Percentiles rank a stretch among this genome's conserved stretches.
Conservation (phyloP, 2,797 vertebrate species). For the Pseudotriccus pelzelni region DNA sequence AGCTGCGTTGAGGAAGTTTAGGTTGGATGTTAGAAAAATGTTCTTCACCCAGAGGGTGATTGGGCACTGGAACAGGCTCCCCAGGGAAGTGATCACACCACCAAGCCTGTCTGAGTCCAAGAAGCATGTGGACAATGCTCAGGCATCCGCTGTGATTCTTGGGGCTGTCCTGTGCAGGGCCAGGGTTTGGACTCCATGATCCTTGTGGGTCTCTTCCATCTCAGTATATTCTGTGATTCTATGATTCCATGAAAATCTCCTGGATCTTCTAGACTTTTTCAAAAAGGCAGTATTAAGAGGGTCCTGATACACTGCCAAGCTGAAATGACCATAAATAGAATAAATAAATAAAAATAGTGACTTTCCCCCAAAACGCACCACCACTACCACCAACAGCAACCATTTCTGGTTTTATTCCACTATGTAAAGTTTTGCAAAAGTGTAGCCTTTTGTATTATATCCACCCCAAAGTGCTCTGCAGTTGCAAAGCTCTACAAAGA, state of each 20-base stretch:
- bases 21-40: not conserved
- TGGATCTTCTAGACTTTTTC: not conserved
- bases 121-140: not conserved
- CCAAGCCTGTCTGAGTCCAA: not conserved
- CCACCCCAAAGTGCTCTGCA: not conserved
- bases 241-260: not conserved
- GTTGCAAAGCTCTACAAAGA: not conserved
- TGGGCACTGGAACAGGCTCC: not conserved
- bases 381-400: accelerated
- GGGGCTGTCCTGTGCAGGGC: not conserved
- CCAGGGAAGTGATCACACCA: not conserved
- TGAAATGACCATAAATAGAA: not conserved
- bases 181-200: not conserved
- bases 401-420: not conserved
- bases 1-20: not conserved
- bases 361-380: not conserved
- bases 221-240: not conserved
- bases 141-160: not conserved
- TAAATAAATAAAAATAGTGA: not conserved
- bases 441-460: not conserved
- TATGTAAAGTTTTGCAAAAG: not conserved
- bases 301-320: not conserved
- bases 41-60: not conserved
- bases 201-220: not conserved
- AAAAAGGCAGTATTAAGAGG: not conserved